These are phyloP conservation scores for Philereme transversata DNA, from an alignment of 2,888 invertebrate species.

Conservation along the genomic window DNA sequence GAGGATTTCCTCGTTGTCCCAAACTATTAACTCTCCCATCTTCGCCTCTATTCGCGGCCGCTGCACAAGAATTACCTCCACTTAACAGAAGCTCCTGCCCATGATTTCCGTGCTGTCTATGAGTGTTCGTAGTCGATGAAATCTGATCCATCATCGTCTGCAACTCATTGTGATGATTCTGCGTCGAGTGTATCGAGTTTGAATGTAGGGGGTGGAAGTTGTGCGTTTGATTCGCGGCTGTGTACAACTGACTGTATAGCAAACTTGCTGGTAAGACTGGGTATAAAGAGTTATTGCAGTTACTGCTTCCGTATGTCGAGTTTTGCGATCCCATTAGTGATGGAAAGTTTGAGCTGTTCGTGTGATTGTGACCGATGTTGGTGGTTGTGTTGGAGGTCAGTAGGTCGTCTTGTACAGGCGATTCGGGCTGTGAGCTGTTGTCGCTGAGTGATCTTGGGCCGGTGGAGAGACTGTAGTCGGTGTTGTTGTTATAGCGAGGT, in stretches of 20 bases:
- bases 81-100: conserved; percentile 80
- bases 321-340: conserved; percentile 86
- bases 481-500: conserved; percentile 87
- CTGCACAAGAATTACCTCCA: conserved; percentile 84
- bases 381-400: conserved; percentile 86
- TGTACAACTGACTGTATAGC: conserved; percentile 92
- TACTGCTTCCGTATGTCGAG: conserved; percentile 83
- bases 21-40: conserved; percentile 83
- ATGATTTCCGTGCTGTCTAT: conserved; percentile 73
- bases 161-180: conserved; percentile 87
- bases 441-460: conserved; percentile 92
- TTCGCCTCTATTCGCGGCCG: conserved; percentile 82
- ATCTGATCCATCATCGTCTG: conserved; percentile 91
- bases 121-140: conserved; percentile 86
- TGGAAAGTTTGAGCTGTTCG: conserved; percentile 86
- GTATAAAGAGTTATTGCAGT: conserved; percentile 89
- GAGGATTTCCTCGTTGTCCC: conserved; percentile 85
- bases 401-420: conserved; percentile 91
- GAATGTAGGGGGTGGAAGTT: conserved; percentile 88
- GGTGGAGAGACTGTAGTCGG: conserved; percentile 86
- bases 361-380: conserved; percentile 84
- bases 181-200: conserved; percentile 85
- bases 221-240: conserved; percentile 90
- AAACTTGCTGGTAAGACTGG: conserved; percentile 92
- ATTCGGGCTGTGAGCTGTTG: conserved; percentile 92